Base-by-base conservation (phyloP, 1,140 invertebrate species). In the Anagrus nilaparvatae region DNA sequence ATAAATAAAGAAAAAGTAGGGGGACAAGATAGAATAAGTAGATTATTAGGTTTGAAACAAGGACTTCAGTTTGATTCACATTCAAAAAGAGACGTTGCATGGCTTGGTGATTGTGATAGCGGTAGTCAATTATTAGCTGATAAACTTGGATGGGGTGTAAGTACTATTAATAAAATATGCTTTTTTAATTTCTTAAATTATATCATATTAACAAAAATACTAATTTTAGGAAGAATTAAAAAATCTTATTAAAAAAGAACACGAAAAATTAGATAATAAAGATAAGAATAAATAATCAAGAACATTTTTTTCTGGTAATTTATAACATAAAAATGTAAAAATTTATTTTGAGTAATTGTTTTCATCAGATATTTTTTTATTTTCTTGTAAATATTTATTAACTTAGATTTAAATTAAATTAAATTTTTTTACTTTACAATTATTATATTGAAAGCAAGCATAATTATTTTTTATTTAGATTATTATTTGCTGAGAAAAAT, bases 31-130 rank as follows among this genome's bases (percentile, higher is more conserved):
- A 64, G 69, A 24, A 50, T 79, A 10, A 67, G 70, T 36, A 56
- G 64, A 28, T 55, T 80, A 44, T 53, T 79, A 52, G 74, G 79
- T 50, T 43, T 81, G 37, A 47, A 51, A 37, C 50, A 70, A 48
- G 79, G 80, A 0, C 67, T 90, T 27, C 71, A 78, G 36, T 79
- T 87, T 58, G 79, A 86, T 52, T 74, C 80, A 35, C 69, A 75
- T 3, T 23, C 46, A 21, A 50, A 51, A 20, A 62, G 90, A 14
- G 92, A 97, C 70, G 82, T 95, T n/a, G 84, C 85, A 21, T 80
- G 77, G 63, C 64, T 91, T 25, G 88, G 89, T 1, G 80, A 88
- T 51, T 94, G 91, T 63, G 91, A 97, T 69, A 79, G 84, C 38
- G 89, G 87, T 3, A 87, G 86, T 58, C 58, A 71, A 48, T 63